Evolutionary conservation across 2,888 invertebrate species (phyloP), one percentile per base, ranked within the genome.

Genomic region (Harpalus rubripes): DNA sequence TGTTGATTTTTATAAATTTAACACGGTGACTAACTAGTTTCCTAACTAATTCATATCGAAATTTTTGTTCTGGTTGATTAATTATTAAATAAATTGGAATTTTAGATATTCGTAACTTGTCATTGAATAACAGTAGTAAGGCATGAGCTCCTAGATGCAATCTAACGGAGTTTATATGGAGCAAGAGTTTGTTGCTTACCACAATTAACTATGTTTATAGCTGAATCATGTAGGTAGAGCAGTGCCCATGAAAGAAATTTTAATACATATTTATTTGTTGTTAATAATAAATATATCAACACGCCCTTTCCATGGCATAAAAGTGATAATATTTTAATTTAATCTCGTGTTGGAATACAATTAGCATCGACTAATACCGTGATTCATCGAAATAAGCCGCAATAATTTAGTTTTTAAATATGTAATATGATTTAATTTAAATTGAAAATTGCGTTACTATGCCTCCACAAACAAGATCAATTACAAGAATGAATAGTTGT

Each of bases 31-130:
- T 83, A 72, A 83, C 83, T 18, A 61, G 16, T 83, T 83, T 76
- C 65, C 22, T 15, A 72, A 76, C 41, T 83, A 74, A 61, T 81
- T 52, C 52, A 82, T 82, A 82, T 59, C 72, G 61, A 58, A 82
- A 83, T 83, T 72, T 74, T 76, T 76, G 74, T 39, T 52, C 59
- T 39, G 41, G 41, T 76, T 83, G 74, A 83, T 83, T 83, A 83
- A 83, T 76, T 72, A 76, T 61, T 83, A 74, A 74, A 41, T 44
- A 74, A 74, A 82, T 82, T 72, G 82, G 82, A 82, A 82, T 82
- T 68, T 72, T 68, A 68, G 22, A 72, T 82, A 82, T 82, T 82
- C 56, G 4, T 58, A 22, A 58, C 56, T 58, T 82, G 82, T 82
- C 58, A 72, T 72, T 82, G 72, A 82, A 16, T 65, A 52, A 56